These are phyloP conservation scores for Muricea muricata DNA, from an alignment of 92 coral and sea anemone species.

Conservation along the genomic window DNA sequence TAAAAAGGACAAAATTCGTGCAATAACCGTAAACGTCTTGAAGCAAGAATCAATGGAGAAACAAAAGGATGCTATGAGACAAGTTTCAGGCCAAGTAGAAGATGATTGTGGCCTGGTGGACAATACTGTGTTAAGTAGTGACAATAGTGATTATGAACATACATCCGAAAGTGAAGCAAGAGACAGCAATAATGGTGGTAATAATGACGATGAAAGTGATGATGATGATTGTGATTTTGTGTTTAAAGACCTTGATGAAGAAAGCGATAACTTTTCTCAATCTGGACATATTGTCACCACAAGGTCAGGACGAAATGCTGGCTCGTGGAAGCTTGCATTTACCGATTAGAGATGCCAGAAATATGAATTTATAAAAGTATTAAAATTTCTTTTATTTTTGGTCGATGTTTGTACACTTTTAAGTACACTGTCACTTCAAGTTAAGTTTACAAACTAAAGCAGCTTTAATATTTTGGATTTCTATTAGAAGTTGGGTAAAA, in stretches of 20 bases:
- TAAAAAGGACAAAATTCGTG: constrained; percentile 38
- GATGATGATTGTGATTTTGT: constrained; percentile 3
- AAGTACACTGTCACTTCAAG: too few relatives aligned
- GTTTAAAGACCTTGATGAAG: neutral
- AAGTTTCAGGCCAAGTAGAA: neutral
- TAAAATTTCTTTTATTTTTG: too few relatives aligned
- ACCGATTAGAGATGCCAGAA: constrained; percentile 6
- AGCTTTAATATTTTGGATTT: too few relatives aligned
- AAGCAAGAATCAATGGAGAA: constrained; percentile 14
- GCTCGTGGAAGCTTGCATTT: constrained; percentile 44
- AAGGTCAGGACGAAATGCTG: constrained; percentile 26
- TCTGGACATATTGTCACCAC: neutral
- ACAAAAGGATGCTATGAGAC: neutral
- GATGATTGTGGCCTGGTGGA: neutral
- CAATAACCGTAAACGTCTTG: constrained; percentile 30
- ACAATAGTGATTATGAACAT: neutral
- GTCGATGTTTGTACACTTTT: too few relatives aligned
- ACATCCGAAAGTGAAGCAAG: neutral
- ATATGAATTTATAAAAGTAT: too few relatives aligned
- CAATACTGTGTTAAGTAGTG: too few relatives aligned
- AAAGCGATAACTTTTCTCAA: neutral
- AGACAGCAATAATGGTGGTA: neutral
- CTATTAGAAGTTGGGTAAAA: too few relatives aligned
- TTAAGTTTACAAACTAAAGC: too few relatives aligned
- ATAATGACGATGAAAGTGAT: constrained; percentile 11